Evolutionary conservation across 2,797 vertebrate species (phyloP).

Genomic region (Erethizon dorsatum): DNA sequence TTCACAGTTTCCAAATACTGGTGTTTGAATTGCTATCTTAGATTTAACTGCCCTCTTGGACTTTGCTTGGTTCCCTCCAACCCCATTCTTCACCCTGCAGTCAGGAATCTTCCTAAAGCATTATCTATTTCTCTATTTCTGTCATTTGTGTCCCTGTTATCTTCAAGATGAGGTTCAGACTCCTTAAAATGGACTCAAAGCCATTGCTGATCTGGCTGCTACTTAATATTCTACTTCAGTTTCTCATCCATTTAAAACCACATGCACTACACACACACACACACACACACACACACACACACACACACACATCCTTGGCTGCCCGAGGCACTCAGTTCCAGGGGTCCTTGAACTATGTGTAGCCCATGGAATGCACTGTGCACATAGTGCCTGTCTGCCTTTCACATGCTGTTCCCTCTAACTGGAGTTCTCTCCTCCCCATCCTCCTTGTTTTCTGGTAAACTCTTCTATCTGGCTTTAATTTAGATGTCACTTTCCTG

Average conservation of each 20-base stretch:
- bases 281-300: neutral
- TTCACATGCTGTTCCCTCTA: neutral
- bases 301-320: fast-evolving
- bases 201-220: neutral
- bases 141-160: too few species aligned
- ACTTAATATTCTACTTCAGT: neutral
- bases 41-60: neutral
- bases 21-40: neutral
- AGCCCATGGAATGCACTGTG: too few species aligned
- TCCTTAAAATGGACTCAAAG: neutral
- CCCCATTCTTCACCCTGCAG: neutral
- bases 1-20: neutral
- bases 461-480: neutral
- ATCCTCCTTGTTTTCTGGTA: neutral
- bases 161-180: neutral
- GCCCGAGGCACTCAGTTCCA: fast-evolving
- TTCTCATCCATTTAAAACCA: neutral
- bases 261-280: neutral
- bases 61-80: neutral
- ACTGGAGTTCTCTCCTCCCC: neutral
- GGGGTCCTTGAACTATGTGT: neutral
- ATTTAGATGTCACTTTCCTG: neutral
- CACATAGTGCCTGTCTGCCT: neutral
- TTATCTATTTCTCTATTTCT: neutral
- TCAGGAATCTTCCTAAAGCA: neutral